Base-by-base conservation (phyloP, 1,140 invertebrate genomes). In the Caenorhabditis remanei region DNA sequence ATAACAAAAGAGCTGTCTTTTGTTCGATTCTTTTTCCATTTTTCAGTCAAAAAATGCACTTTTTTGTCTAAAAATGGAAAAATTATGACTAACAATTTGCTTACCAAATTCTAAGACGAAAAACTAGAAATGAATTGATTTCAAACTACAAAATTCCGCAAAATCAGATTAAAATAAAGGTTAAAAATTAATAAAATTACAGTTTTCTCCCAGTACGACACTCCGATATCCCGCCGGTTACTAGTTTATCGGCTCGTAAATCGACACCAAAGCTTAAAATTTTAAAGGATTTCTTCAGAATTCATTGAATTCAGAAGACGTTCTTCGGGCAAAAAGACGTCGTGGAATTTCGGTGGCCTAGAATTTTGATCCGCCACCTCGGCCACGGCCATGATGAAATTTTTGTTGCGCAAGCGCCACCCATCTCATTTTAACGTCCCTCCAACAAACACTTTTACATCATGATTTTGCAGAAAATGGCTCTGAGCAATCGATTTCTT, bases 391-490 rank as follows among this genome's bases (percentile, higher is more conserved):
- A 79, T 79, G 46, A 79, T 14, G 46, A 50, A 79, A 79, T 50
- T 32, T 50, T 14, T n/a, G 13, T 63, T 32, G 24, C n/a, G 14
- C 21, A 32, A 8, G 56, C 63, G 40, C 67, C 41, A 6, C 24
- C 67, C 41, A n/a, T 32, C 41, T 21, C 16, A 8, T 50, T 7
- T 13, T 50, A 50, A 14, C 5, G 8, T 50, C 46, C 53, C 53
- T 79, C 46, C 2, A 24, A 19, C 32, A 32, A 32, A 32, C 32
- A 24, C 21, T 50, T 19, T 79, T 79, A 7, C 65, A 71, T 46
- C 65, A 79, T 50, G 11, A 50, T 50, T 50, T 79, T 79, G 9
- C 71, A 79, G 71, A 79, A 79, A 79, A 79, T 79, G 71, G 71
- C 71, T 21, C 46, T 79, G 6, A 50, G 46, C n/a, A 79, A 50